Base-by-base conservation (phyloP, 2,888 invertebrate species). In the Lypha dubia region DNA sequence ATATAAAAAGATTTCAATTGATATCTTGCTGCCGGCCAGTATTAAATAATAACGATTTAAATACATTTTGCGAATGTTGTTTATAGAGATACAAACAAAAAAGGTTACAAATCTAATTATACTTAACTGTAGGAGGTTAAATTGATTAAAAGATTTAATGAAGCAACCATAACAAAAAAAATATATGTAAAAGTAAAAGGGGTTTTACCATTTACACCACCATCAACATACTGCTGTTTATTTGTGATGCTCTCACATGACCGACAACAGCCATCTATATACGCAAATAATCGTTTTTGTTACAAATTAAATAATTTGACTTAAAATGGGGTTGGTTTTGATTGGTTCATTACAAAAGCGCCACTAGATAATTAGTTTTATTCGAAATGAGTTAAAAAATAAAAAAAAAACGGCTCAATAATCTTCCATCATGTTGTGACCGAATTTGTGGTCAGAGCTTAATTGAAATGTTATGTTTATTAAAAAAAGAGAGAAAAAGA, bases 41-140 rank as follows among this genome's bases (percentile, higher is more conserved):
- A 20, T 44, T 28, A 20, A 6, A 20, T 17, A 17, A 28, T 13
- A 28, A 56, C 44, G 28, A 71, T 32, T 46, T 32, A 32, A 49
- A 60, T 20, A 44, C 53, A 41, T 28, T 74, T 3, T 5, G 24
- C n/a, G 17, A 38, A 60, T 53, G 17, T 28, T 41, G 5, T 32
- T 15, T 22, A 4, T 41, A 6, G 6, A 13, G n/a, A 35, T 46
- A 17, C 76, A 77, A 73, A 17, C 76, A 77, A 73, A 73, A 60
- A 67, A 32, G 49, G 67, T 68, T 51, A 77, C 73, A 73, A 73
- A 77, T 74, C 67, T 77, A 77, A 81, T 81, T 81, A 63, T 24
- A 74, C 60, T 63, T 68, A 81, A 32, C 84, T 80, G 65, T 70
- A 68, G 84, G 80, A 81, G 80, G 73, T 63, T 81, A 13, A 81